These are phyloP conservation scores for Nymphalis c-album DNA, from an alignment of 2,888 invertebrate species.

Conservation along the genomic window DNA sequence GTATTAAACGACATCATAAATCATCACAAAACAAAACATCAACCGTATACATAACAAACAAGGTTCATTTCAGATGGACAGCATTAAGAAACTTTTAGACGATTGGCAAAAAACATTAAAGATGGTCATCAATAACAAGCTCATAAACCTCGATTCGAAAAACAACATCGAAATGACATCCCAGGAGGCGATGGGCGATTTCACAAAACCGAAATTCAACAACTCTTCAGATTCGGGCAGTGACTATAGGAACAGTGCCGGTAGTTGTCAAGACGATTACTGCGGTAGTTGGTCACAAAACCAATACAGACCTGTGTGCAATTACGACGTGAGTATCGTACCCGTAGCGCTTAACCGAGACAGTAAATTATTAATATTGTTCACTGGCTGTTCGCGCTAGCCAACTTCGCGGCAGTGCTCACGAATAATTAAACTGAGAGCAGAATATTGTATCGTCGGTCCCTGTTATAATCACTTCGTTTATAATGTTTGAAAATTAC, in stretches of 20 bases:
- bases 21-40: background rate
- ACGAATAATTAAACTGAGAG: slow-evolving; percentile 17
- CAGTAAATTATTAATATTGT: slow-evolving; percentile 10
- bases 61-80: slow-evolving; percentile 59
- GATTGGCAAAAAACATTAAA: slow-evolving; percentile 70
- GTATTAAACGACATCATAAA: slow-evolving; percentile 43
- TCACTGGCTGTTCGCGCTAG: background rate
- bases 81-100: slow-evolving; percentile 62
- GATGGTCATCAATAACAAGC: slow-evolving; percentile 62
- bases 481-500: background rate
- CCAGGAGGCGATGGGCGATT: slow-evolving; percentile 69
- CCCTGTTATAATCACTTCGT: slow-evolving; percentile 6
- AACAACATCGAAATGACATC: slow-evolving; percentile 57
- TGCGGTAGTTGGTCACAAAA: slow-evolving; percentile 55
- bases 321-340: slow-evolving; percentile 30
- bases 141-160: slow-evolving; percentile 54
- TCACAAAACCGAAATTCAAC: slow-evolving; percentile 54
- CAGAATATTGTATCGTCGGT: background rate
- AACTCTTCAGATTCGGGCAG: slow-evolving; percentile 60
- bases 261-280: slow-evolving; percentile 57
- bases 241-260: slow-evolving; percentile 53
- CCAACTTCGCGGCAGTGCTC: slow-evolving; percentile 1
- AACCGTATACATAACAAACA: background rate
- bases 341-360: background rate
- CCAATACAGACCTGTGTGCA: slow-evolving; percentile 39